Conservation (phyloP, 2,888 invertebrate species). For the Limnephilus auricula region DNA sequence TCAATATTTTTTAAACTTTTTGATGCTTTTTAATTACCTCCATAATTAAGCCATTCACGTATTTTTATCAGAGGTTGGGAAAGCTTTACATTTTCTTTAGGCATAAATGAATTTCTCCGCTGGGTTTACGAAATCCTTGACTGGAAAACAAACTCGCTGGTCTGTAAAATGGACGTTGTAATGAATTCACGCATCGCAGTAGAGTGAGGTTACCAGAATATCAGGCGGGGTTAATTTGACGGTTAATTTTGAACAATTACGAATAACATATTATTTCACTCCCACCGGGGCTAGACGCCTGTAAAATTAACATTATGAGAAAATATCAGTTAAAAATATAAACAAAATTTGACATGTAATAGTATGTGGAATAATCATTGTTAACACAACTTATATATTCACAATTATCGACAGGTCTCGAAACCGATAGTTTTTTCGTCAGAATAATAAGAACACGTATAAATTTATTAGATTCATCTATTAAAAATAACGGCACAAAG, state of each 20-base stretch:
- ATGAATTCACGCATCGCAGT: constrained; percentile 55
- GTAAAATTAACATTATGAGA: too few relatives aligned
- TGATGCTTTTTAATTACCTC: not conserved
- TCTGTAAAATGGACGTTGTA: constrained; percentile 60
- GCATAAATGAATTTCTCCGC: not conserved
- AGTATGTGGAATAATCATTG: too few relatives aligned
- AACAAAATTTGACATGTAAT: too few relatives aligned
- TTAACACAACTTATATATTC: too few relatives aligned
- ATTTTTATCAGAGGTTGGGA: not conserved
- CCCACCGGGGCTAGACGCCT: too few relatives aligned
- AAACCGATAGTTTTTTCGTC: too few relatives aligned
- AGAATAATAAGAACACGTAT: too few relatives aligned
- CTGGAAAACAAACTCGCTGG: constrained; percentile 46
- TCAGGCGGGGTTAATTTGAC: not conserved
- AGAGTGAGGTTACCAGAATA: not conserved
- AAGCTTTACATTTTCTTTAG: not conserved
- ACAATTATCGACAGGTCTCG: too few relatives aligned
- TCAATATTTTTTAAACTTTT: not conserved
- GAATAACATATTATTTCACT: not conserved
- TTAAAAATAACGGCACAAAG: too few relatives aligned
- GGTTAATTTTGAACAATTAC: not conserved
- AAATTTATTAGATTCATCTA: too few relatives aligned
- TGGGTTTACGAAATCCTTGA: not conserved
- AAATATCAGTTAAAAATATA: too few relatives aligned
- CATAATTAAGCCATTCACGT: not conserved